These are phyloP conservation scores for Mactra quadrangularis DNA, from an alignment of 1,140 invertebrate genomes.

Conservation along the genomic window DNA sequence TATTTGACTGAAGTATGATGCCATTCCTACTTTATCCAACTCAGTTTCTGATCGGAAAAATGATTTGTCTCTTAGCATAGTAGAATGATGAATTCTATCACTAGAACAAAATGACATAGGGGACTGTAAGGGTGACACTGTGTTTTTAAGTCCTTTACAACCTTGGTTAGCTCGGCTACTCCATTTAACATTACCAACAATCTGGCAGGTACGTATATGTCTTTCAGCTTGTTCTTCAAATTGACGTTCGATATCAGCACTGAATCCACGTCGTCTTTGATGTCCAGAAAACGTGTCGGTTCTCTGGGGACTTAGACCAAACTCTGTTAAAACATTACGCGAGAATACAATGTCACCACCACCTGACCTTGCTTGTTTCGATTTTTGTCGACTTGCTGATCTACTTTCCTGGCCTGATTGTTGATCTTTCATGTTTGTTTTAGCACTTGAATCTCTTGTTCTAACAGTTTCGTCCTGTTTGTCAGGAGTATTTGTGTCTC, in stretches of 20 bases:
- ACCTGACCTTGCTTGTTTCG: slow-evolving; percentile 2
- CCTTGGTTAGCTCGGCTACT: slow-evolving; percentile 34
- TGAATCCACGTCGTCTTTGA: slow-evolving; percentile 22
- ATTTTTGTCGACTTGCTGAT: not conserved
- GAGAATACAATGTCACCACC: slow-evolving; percentile 1
- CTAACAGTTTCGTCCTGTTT: slow-evolving; percentile 2
- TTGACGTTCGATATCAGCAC: slow-evolving; percentile 40
- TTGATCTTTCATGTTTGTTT: not conserved
- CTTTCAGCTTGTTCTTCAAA: slow-evolving; percentile 34
- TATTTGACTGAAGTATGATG: slow-evolving; percentile 49
- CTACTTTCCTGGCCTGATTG: not conserved
- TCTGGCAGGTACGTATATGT: slow-evolving; percentile 43
- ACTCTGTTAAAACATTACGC: slow-evolving; percentile 36
- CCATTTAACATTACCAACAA: slow-evolving; percentile 39
- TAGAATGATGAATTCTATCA: slow-evolving; percentile 1
- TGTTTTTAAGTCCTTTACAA: slow-evolving; percentile 27
- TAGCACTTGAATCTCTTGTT: not conserved
- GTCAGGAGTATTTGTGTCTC: not conserved
- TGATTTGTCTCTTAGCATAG: not conserved
- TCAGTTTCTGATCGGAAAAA: slow-evolving; percentile 27
- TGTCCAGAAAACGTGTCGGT: slow-evolving; percentile 53
- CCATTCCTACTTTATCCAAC: slow-evolving; percentile 8
- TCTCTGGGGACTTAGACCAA: slow-evolving; percentile 25
- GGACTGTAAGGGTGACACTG: slow-evolving; percentile 32
- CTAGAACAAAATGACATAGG: not conserved